These are phyloP conservation scores for Columba guinea DNA, from an alignment of 2,797 vertebrate genomes.

Conservation along the genomic window DNA sequence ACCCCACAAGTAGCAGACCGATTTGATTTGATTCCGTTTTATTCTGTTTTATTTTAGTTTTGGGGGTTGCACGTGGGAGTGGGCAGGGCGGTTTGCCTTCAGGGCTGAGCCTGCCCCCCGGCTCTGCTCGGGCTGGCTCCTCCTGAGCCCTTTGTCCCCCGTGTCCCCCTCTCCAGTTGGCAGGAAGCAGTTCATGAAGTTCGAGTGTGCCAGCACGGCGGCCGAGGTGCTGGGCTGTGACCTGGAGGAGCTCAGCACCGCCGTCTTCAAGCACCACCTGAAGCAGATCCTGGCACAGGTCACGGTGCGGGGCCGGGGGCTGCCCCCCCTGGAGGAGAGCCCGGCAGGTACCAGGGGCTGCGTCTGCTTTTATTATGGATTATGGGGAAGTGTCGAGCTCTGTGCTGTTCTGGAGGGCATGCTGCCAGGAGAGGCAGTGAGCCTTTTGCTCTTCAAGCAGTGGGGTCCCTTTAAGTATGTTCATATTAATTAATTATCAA, in stretches of 20 bases:
- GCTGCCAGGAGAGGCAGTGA: no score
- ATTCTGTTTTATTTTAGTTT: no score
- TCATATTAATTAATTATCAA: not conserved
- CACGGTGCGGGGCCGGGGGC: conserved; percentile 66
- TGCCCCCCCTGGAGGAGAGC: not conserved
- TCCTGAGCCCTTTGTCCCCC: not conserved
- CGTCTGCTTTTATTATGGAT: rapidly evolving
- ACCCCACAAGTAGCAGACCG: rapidly evolving
- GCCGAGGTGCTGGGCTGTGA: conserved; percentile 88
- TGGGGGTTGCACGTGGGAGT: rapidly evolving
- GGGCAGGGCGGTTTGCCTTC: rapidly evolving
- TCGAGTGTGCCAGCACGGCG: conserved; percentile 84
- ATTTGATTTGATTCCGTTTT: no score
- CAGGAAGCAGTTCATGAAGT: conserved; percentile 91
- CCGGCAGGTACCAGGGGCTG: conserved; percentile 40
- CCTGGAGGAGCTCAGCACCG: conserved; percentile 87
- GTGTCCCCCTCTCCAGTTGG: conserved; percentile 78
- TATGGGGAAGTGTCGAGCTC: not conserved
- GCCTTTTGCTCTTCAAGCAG: not conserved
- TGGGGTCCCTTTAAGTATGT: rapidly evolving
- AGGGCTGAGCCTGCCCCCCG: rapidly evolving
- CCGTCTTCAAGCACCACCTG: conserved; percentile 96
- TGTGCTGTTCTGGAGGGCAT: not conserved
- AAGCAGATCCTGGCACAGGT: conserved; percentile 87
- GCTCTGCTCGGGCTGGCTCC: rapidly evolving